A percentile compares a stretch with the other conserved stretches of the same genome.
Evolutionary conservation across 2,113 vertebrate species (phyloP).

Genomic region (Stegastes partitus): DNA sequence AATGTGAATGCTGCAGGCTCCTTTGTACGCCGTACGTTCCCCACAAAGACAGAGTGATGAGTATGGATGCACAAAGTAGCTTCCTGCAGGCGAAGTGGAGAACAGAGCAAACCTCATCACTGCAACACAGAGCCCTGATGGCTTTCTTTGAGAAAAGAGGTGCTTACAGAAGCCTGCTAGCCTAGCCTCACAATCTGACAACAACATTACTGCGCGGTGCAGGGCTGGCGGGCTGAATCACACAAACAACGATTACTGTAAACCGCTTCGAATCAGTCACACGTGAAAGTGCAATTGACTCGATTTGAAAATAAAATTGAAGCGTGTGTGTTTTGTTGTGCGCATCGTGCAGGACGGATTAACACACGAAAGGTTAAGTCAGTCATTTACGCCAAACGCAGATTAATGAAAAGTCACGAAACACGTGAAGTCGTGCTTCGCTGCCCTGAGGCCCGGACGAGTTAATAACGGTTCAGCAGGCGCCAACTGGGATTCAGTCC

Average conservation of each 20-base stretch:
- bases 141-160: conserved; percentile 42
- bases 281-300: conserved; percentile 38
- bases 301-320: neutral
- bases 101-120: conserved; percentile 49
- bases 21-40: conserved; percentile 38
- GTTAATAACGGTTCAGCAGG: conserved; percentile 13
- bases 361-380: conserved; percentile 1
- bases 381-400: neutral
- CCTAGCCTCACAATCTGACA: conserved; percentile 47
- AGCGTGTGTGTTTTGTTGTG: neutral
- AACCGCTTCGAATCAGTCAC: conserved; percentile 29
- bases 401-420: neutral
- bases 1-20: conserved; percentile 39
- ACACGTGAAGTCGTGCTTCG: neutral
- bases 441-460: neutral
- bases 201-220: conserved; percentile 8
- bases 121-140: conserved; percentile 35
- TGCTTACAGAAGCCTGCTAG: conserved; percentile 59
- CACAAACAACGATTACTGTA: conserved; percentile 18
- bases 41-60: conserved; percentile 47
- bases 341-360: conserved; percentile 6
- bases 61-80: conserved; percentile 45
- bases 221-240: conserved; percentile 29
- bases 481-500: neutral
- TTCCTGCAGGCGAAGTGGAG: conserved; percentile 54